phyloP scores from a whole-genome alignment of 2,888 invertebrate species.

The Xanthia togata region DNA sequence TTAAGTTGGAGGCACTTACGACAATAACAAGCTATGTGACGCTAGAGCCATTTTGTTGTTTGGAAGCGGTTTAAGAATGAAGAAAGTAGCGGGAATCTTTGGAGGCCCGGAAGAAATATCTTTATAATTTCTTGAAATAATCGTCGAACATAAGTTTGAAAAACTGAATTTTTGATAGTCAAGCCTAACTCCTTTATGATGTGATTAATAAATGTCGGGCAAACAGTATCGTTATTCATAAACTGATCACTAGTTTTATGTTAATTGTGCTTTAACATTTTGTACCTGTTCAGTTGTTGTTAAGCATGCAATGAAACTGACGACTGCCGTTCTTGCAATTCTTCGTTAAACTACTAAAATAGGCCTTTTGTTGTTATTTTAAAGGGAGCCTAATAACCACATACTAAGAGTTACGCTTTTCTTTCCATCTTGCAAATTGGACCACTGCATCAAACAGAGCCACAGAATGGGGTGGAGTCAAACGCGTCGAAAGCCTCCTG shows the following conservation, averaged over 20 bases:
- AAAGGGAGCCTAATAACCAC: neutral
- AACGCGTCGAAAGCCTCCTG: conserved; percentile 82
- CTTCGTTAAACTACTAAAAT: neutral
- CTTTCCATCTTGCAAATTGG: conserved; percentile 18
- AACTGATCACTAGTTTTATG: neutral
- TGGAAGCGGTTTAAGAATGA: conserved; percentile 28
- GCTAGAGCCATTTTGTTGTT: conserved; percentile 60
- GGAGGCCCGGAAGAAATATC: neutral
- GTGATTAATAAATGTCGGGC: neutral
- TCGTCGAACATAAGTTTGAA: neutral
- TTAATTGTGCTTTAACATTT: neutral
- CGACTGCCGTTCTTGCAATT: neutral
- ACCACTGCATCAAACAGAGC: conserved; percentile 65
- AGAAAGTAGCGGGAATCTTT: conserved; percentile 19
- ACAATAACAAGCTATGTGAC: conserved; percentile 66
- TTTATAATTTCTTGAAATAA: neutral
- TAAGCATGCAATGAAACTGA: neutral
- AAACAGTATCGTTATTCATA: neutral
- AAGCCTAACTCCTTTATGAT: too few relatives aligned
- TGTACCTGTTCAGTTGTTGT: neutral
- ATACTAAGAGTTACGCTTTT: neutral
- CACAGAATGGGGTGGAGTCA: conserved; percentile 65
- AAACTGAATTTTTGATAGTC: too few relatives aligned
- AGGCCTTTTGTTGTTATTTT: neutral
- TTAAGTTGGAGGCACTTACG: conserved; percentile 67